These are phyloP conservation scores for Nomada hirtipes DNA, from an alignment of 2,888 invertebrate genomes.

Conservation along the genomic window DNA sequence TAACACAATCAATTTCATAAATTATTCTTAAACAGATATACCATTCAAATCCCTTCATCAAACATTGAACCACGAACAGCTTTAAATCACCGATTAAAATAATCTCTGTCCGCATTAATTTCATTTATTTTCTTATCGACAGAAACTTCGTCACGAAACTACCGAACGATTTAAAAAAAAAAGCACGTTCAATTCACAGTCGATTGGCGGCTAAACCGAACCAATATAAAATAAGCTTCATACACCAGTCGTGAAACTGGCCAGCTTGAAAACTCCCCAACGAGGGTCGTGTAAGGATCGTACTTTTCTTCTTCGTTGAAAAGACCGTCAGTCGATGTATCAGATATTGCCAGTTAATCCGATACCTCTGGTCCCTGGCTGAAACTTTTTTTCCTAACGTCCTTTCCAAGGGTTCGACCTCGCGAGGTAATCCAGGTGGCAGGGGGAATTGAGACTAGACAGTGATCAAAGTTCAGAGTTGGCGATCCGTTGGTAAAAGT, in stretches of 20 bases:
- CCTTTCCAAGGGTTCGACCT: background rate
- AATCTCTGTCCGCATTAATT: background rate
- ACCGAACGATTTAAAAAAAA: background rate
- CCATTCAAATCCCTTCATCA: too few species aligned
- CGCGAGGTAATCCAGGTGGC: background rate
- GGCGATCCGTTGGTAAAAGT: slow-evolving; percentile 17
- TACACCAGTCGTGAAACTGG: background rate
- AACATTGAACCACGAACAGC: too few species aligned
- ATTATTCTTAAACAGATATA: too few species aligned
- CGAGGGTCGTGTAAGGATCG: background rate
- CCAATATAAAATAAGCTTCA: background rate
- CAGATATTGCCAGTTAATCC: slow-evolving; percentile 27
- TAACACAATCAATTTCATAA: too few species aligned
- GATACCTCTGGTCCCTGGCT: background rate
- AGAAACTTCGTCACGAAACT: background rate
- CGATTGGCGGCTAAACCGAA: background rate
- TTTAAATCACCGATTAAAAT: too few species aligned
- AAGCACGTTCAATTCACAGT: background rate
- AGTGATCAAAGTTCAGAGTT: slow-evolving; percentile 19
- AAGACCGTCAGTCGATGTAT: slow-evolving; percentile 12
- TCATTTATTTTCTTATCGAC: background rate
- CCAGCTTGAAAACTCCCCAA: background rate
- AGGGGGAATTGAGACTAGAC: background rate
- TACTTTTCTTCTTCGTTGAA: background rate
- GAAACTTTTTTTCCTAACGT: background rate